These are phyloP conservation scores for Clarias gariepinus DNA, from an alignment of 2,113 vertebrate genomes.

Conservation along the genomic window DNA sequence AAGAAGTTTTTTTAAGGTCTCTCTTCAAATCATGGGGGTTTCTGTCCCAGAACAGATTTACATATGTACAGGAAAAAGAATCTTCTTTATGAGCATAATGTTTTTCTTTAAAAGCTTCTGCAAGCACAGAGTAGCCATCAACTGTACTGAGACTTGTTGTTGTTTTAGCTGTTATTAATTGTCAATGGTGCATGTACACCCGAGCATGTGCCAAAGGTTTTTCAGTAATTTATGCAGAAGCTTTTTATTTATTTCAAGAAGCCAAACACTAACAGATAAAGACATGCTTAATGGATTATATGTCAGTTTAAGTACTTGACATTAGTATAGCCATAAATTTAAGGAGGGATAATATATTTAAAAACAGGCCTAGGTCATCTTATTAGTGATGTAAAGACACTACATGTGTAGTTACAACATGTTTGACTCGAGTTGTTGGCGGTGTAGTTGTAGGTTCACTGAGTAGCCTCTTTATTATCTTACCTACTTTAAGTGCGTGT, in stretches of 20 bases:
- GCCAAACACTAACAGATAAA: constrained; percentile 61
- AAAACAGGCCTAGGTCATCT: not conserved
- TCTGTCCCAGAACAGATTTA: not conserved
- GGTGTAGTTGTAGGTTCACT: not conserved
- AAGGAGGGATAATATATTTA: constrained; percentile 20
- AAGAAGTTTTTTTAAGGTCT: not conserved
- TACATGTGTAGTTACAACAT: not conserved
- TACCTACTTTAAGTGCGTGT: not conserved
- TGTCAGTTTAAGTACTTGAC: constrained; percentile 1
- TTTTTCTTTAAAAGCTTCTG: not conserved
- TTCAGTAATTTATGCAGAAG: constrained; percentile 41
- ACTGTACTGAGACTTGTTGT: not conserved
- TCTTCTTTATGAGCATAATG: not conserved
- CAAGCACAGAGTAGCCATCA: constrained; percentile 31
- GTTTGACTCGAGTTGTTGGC: not conserved
- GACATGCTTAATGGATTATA: constrained; percentile 27
- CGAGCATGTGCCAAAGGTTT: constrained; percentile 36
- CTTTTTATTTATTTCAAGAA: constrained; percentile 56
- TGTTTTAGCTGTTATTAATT: not conserved
- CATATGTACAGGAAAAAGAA: not conserved
- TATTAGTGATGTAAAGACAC: constrained; percentile 4
- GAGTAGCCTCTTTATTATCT: not conserved
- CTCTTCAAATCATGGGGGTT: not conserved
- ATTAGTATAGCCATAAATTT: constrained; percentile 44
- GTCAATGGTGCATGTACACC: constrained; percentile 1